Evolutionary conservation across 2,888 invertebrate species (phyloP), one percentile per base, ranked within the genome.

Genomic region (Macrosiphum euphorbiae): DNA sequence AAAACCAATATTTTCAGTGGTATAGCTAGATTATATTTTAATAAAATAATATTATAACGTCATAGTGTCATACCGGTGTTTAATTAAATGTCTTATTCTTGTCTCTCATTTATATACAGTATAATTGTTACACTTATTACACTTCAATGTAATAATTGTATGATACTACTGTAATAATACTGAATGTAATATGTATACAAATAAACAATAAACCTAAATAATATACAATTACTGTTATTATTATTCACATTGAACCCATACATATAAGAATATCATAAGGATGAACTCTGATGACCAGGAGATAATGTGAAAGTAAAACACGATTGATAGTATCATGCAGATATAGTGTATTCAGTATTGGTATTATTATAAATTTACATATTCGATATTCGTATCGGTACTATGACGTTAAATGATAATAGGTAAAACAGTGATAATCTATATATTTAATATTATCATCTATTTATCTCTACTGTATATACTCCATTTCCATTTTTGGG

Each of bases 71-170:
- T 61, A 61, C 28, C 28, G 13, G n/a, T 61, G 28, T 61, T 52
- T 52, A 52, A 52, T 61, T 28, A n/a, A 44, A 44, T 44, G 44
- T 7, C 44, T 44, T 44, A 44, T 44, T 44, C 7, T 44, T n/a
- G n/a, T 67, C 16, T 5, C n/a, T 67, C 26, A 67, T 7, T 1
- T 67, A n/a, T 67, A 55, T 55, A 5, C 24, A 55, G 55, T 24
- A 7, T 16, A 47, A n/a, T n/a, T n/a, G 10, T 0, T n/a, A n/a
- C 24, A 35, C 16, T 0, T n/a, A n/a, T 0, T n/a, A n/a, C 2
- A 67, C 13, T 67, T n/a, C n/a, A 35, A n/a, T 67, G n/a, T 16
- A 67, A 67, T 67, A 13, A 67, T 24, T 55, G 55, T 67, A 67
- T 67, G 13, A 67, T 35, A 67, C 67, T n/a, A 35, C n/a, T 35